Percentiles rank a stretch among this genome's conserved stretches.
Conservation (phyloP, 2,797 vertebrate genomes). For the Gymnoscopelus microlampas region DNA sequence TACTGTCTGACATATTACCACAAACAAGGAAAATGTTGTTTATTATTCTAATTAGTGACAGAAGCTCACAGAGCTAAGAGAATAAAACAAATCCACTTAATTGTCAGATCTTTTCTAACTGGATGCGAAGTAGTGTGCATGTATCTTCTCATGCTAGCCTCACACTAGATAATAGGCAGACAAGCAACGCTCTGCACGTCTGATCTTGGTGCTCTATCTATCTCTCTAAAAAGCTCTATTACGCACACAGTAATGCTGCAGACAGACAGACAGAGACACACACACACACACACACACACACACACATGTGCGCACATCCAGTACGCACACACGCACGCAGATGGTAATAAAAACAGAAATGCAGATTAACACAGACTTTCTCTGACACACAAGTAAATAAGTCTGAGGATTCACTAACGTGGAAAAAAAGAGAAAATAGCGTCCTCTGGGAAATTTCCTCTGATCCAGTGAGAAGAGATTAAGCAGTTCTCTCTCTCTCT, state of each 20-base stretch:
- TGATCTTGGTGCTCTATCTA: not conserved
- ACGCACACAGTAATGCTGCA: not conserved
- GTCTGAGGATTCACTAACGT: conserved; percentile 46
- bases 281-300: too few relatives aligned
- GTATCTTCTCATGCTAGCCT: not conserved
- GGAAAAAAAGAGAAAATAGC: conserved; percentile 11
- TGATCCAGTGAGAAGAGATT: conserved; percentile 75
- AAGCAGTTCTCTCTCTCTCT: conserved; percentile 49
- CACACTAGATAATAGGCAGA: conserved; percentile 14
- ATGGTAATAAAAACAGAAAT: conserved; percentile 44
- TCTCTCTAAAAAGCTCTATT: not conserved
- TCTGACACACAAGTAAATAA: conserved; percentile 57
- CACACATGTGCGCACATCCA: too few relatives aligned
- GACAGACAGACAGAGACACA: too few relatives aligned
- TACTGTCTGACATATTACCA: conserved; percentile 43
- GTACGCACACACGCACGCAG: too few relatives aligned
- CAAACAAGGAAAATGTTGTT: conserved; percentile 54
- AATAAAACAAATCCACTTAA: too few relatives aligned
- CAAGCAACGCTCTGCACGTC: conserved; percentile 22
- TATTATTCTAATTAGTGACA: too few relatives aligned
- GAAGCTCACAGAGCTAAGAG: too few relatives aligned
- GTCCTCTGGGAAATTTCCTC: conserved; percentile 72
- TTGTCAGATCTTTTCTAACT: too few relatives aligned
- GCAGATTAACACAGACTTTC: conserved; percentile 58
- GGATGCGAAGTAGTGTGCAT: too few relatives aligned